Evolutionary conservation across 2,888 invertebrate genomes (phyloP).

Genomic region (Noctua fimbriata): DNA sequence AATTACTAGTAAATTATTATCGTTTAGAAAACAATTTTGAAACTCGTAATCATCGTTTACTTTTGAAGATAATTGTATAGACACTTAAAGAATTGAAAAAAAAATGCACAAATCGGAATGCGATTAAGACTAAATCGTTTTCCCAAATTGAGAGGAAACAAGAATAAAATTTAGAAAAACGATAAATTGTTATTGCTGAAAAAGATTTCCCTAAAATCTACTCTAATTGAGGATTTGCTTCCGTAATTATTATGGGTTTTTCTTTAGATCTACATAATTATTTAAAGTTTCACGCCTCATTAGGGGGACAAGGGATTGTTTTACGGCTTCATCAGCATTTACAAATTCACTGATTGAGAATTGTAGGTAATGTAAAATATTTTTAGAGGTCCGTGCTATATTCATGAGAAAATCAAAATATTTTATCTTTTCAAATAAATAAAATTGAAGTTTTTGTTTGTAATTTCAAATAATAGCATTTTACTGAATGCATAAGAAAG

Average conservation of each 20-base stretch:
- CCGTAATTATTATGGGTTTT: background rate
- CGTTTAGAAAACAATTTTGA: background rate
- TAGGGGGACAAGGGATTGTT: background rate
- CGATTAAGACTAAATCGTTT: background rate
- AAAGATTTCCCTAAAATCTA: background rate
- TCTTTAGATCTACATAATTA: background rate
- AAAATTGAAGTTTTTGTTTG: too few relatives aligned
- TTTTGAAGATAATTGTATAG: background rate
- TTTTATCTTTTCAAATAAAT: too few relatives aligned
- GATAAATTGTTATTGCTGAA: background rate
- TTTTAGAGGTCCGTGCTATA: background rate
- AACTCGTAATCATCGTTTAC: background rate
- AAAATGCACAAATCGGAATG: background rate
- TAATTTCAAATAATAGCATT: too few relatives aligned
- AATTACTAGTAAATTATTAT: background rate
- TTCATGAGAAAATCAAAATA: background rate
- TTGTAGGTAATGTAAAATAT: background rate
- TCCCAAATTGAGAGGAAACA: background rate
- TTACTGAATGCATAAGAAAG: too few relatives aligned
- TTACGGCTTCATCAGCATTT: slow-evolving; percentile 8
- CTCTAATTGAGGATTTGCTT: slow-evolving; percentile 1
- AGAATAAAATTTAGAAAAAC: background rate
- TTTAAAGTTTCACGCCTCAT: slow-evolving; percentile 10
- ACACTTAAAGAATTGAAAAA: background rate
- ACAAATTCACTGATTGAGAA: background rate